Conservation (phyloP, 1,140 invertebrate genomes). For the Ruditapes philippinarum region DNA sequence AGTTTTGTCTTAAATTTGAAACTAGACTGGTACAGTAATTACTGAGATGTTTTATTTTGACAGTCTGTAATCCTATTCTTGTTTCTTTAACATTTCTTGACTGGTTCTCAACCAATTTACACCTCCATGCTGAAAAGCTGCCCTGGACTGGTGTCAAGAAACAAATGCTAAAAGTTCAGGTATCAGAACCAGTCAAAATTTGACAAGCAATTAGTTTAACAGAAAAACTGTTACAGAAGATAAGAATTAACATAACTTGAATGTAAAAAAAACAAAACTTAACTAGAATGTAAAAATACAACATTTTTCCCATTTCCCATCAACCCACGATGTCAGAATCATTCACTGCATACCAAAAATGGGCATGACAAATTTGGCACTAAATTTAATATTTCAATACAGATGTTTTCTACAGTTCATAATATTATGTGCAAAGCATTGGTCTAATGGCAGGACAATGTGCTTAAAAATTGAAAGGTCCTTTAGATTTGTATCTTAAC, state of each 20-base stretch:
- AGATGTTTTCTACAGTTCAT: too few relatives aligned
- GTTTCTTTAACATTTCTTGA: not conserved
- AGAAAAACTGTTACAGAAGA: not conserved
- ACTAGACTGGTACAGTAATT: constrained; percentile 45
- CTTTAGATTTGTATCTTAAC: too few relatives aligned
- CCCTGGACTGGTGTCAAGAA: constrained; percentile 44
- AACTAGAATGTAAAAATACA: too few relatives aligned
- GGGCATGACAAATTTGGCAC: too few relatives aligned
- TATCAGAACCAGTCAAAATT: constrained; percentile 36
- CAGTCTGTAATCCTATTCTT: constrained; percentile 39
- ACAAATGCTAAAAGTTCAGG: constrained; percentile 22
- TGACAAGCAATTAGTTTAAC: constrained; percentile 53
- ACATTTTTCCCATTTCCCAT: too few relatives aligned
- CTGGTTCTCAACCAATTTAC: constrained; percentile 18
- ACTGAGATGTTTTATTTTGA: constrained; percentile 51
- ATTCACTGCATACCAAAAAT: too few relatives aligned
- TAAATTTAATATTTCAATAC: too few relatives aligned
- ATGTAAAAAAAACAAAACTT: not conserved
- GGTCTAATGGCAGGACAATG: too few relatives aligned
- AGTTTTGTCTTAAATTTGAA: not conserved
- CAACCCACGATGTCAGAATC: too few relatives aligned
- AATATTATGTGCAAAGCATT: too few relatives aligned
- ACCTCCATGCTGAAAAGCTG: constrained; percentile 5
- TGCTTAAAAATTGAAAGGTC: too few relatives aligned
- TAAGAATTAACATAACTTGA: too few relatives aligned